These are phyloP conservation scores for Eublepharis macularius DNA, from an alignment of 2,113 vertebrate genomes.

Conservation along the genomic window DNA sequence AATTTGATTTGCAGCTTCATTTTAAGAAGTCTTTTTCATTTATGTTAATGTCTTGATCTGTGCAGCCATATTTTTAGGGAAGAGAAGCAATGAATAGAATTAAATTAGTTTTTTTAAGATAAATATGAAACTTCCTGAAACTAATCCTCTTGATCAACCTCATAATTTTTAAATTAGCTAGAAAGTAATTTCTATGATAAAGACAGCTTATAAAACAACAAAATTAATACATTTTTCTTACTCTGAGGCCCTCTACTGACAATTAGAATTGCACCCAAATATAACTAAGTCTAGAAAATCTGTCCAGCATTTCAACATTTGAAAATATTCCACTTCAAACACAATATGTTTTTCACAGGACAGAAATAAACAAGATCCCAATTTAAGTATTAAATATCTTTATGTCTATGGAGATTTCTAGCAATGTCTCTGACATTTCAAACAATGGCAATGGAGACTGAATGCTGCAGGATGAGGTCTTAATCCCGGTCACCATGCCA, in stretches of 20 bases:
- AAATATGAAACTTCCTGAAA: constrained; percentile 52
- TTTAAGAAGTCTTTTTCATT: constrained; percentile 58
- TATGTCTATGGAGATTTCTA: not conserved
- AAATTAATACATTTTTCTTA: constrained; percentile 21
- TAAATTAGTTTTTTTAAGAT: constrained; percentile 64
- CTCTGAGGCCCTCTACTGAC: not conserved
- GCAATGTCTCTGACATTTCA: not conserved
- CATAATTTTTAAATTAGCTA: constrained; percentile 56
- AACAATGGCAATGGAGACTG: no score
- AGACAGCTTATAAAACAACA: constrained; percentile 42
- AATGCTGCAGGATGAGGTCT: rapidly evolving
- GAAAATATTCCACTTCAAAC: not conserved
- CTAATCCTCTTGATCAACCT: constrained; percentile 49
- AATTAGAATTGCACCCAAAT: constrained; percentile 15
- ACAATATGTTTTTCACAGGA: not conserved
- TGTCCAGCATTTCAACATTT: constrained; percentile 11
- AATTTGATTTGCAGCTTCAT: constrained; percentile 62
- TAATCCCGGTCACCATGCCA: constrained; percentile 7
- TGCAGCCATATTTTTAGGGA: constrained; percentile 49
- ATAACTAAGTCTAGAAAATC: not conserved
- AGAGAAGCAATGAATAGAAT: constrained; percentile 65
- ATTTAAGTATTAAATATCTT: rapidly evolving
- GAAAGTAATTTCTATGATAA: constrained; percentile 26
- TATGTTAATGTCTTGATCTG: constrained; percentile 63
- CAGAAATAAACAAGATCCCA: not conserved